Base-by-base conservation (phyloP, 2,113 vertebrate genomes). In the Rhombomys opimus region DNA sequence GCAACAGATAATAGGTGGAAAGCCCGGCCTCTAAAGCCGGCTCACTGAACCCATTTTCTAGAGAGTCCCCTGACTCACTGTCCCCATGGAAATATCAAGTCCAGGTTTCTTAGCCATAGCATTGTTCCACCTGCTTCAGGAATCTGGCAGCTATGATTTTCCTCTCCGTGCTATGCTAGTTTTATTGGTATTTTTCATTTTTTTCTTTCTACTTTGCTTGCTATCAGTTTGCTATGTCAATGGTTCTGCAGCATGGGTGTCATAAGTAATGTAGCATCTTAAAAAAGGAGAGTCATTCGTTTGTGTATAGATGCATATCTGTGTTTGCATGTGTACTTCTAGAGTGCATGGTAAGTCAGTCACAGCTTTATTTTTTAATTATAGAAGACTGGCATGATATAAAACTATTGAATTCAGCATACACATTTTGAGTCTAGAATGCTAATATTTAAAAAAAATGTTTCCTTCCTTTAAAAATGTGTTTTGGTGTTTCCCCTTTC, bases 391-490 rank as follows among this genome's bases (percentile, higher is more conserved):
- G 23, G 54, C 93, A 96, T 96, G 93, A 98, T 97, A 96, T 97
- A 20, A 96, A 98, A 97, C 91, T 96, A 97, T 97, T 97, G 98
- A 95, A 96, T 91, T 70, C 87, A 97, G 90, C 95, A 65, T 95
- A 98, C 98, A 98, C 94, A 98, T 96, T 93, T 93, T 98, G 97
- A 98, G 98, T 98, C 96, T 77, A 96, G 78, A 94, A 97, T 97
- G 94, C 97, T 98, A 98, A 97, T 98, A 98, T 98, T 98, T 98
- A 57, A 57, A 88, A 98, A 98, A 98, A 98, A 97, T 97, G 90
- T 96, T 96, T 97, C 61, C 82, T 98, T 97, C 84, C 85, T 95
- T 96, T 97, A 91, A 98, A 52, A 70, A 98, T 97, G 72, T 98
- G 97, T 98, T 98, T 98, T 98, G 96, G 94, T 98, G 93, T 98